Evolutionary conservation across 2,888 invertebrate genomes (phyloP).

Genomic region (Drosophila basisetae): DNA sequence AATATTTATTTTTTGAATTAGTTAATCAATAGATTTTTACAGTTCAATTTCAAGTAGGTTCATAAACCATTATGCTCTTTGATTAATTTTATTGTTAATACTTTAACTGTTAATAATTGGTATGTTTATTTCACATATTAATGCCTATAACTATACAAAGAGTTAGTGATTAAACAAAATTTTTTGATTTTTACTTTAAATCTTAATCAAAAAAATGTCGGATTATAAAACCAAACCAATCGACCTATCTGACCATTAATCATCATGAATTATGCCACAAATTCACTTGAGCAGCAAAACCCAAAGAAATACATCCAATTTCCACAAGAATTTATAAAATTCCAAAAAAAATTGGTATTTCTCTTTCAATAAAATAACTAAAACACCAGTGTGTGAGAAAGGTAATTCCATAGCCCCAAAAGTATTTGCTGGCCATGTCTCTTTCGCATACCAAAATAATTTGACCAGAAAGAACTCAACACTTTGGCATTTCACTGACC

Average conservation of each 20-base stretch:
- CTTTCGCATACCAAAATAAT: conserved; percentile 55
- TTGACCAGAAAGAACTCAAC: conserved; percentile 43
- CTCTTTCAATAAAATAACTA: conserved; percentile 32
- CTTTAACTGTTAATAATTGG: neutral
- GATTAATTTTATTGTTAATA: neutral
- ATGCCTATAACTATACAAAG: neutral
- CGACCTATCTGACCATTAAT: neutral
- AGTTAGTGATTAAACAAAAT: neutral
- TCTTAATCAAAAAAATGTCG: neutral
- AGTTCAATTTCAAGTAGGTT: neutral
- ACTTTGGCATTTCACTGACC: conserved; percentile 55
- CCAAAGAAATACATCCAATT: neutral
- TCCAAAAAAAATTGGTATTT: conserved; percentile 49
- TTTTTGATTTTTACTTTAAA: neutral
- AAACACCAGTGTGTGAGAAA: conserved; percentile 27
- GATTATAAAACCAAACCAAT: too few species aligned
- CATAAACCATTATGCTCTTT: neutral
- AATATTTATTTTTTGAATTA: neutral
- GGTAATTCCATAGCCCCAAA: conserved; percentile 20
- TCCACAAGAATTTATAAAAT: conserved; percentile 8
- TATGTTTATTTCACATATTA: neutral
- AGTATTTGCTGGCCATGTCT: conserved; percentile 53
- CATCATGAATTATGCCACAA: neutral
- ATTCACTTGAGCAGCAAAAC: neutral
- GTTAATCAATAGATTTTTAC: neutral